Conservation (phyloP, 2,797 vertebrate species). For the Tenualosa thibaudeaui region DNA sequence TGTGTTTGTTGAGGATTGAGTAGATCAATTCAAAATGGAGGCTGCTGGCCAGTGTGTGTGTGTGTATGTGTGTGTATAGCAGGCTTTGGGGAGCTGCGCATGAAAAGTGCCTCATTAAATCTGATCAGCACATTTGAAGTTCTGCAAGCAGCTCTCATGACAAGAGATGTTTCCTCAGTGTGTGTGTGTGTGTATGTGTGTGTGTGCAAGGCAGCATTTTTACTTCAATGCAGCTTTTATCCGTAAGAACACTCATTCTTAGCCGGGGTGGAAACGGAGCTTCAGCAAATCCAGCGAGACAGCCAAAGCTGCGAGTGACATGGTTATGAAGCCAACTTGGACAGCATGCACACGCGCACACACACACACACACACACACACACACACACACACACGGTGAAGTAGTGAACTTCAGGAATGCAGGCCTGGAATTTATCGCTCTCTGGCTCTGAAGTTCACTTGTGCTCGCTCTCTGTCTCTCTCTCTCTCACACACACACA, state of each 20-base stretch:
- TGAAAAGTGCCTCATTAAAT: conserved; percentile 69
- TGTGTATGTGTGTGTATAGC: conserved; percentile 35
- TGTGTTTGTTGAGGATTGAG: conserved; percentile 54
- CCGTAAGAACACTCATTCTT: conserved; percentile 47
- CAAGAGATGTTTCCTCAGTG: conserved; percentile 46
- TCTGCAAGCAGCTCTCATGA: conserved; percentile 59
- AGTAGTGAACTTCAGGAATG: conserved; percentile 26
- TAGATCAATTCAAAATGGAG: conserved; percentile 65
- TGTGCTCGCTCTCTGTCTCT: no score
- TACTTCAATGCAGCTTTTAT: conserved; percentile 48
- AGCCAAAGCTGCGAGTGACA: background rate
- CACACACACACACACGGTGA: background rate
- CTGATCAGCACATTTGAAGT: conserved; percentile 65
- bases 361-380: no score
- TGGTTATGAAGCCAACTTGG: conserved; percentile 20
- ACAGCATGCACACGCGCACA: no score
- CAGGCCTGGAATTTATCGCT: background rate
- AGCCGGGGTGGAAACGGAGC: conserved; percentile 29
- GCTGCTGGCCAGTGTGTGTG: conserved; percentile 58
- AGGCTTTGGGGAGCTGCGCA: conserved; percentile 66
- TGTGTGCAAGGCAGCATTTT: conserved; percentile 53
- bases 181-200: background rate
- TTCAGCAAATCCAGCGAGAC: conserved; percentile 48
- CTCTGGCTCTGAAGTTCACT: background rate
- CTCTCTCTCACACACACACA: background rate